Conservation (phyloP, 2,797 vertebrate genomes). For the Premnoplex brunnescens region DNA sequence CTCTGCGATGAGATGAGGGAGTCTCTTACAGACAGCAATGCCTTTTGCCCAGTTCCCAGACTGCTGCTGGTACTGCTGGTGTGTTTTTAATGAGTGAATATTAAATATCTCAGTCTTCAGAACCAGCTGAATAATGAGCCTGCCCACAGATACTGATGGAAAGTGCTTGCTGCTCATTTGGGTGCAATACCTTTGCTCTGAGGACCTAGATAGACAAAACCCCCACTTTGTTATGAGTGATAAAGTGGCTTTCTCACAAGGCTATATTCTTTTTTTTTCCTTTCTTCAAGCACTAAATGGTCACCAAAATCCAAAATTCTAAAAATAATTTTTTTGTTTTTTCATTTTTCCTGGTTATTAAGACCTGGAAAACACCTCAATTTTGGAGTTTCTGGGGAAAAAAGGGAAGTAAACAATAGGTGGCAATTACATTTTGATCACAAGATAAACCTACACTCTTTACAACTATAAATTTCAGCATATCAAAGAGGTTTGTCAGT, state of each 20-base stretch:
- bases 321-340: not conserved
- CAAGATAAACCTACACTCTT: not conserved
- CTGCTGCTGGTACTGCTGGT: not conserved
- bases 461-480: not conserved
- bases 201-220: fast-evolving
- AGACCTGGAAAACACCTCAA: fast-evolving
- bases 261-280: not conserved
- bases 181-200: not conserved
- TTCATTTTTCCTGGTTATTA: not conserved
- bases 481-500: not conserved
- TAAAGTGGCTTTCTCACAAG: not conserved
- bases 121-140: not conserved
- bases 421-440: not conserved
- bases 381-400: not conserved
- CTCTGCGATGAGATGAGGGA: fast-evolving
- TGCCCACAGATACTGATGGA: fast-evolving
- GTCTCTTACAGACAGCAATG: not conserved
- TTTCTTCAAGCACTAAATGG: not conserved
- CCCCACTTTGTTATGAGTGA: not conserved
- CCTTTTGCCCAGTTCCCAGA: not conserved
- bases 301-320: not conserved
- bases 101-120: not conserved
- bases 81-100: not conserved
- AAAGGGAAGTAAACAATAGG: not conserved
- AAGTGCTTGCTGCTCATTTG: not conserved